phyloP scores from a whole-genome alignment of 2,113 vertebrate genomes.

The Bombycilla garrulus region DNA sequence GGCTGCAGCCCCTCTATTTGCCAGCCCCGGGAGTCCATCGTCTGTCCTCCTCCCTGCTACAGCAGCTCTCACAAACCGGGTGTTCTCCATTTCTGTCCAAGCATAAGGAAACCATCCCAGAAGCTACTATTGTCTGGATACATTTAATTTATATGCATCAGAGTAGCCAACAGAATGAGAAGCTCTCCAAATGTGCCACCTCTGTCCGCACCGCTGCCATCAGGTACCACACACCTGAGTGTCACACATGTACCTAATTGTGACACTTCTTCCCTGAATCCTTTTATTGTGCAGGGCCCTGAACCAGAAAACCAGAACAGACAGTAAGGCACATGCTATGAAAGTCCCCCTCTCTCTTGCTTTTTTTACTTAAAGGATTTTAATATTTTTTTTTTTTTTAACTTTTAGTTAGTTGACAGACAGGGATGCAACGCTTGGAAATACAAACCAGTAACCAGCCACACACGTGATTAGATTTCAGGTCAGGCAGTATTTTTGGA shows the following conservation, averaged over 20 bases:
- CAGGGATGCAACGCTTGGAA: not conserved
- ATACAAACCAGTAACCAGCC: not conserved
- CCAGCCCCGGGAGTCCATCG: fast-evolving
- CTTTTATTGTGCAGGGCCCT: not conserved
- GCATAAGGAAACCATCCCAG: not conserved
- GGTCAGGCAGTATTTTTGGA: not conserved
- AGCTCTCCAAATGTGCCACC: fast-evolving
- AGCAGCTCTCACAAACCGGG: not conserved
- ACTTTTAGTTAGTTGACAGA: not conserved
- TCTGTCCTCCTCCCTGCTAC: not conserved
- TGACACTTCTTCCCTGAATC: not conserved
- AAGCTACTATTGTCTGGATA: not conserved
- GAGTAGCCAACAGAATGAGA: fast-evolving
- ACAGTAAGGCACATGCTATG: not conserved
- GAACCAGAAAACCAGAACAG: not conserved
- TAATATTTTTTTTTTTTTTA: not conserved
- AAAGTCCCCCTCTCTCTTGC: not conserved
- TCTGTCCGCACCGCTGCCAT: not conserved
- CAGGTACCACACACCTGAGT: not conserved
- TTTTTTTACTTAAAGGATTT: not conserved
- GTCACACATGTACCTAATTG: fast-evolving
- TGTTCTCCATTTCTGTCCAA: not conserved
- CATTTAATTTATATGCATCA: fast-evolving
- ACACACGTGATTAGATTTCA: fast-evolving
- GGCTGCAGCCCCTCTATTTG: not conserved